Percentiles rank a stretch among this genome's conserved stretches.
Conservation (phyloP, 2,888 invertebrate genomes). For the Rhagophthalmus giganteus region DNA sequence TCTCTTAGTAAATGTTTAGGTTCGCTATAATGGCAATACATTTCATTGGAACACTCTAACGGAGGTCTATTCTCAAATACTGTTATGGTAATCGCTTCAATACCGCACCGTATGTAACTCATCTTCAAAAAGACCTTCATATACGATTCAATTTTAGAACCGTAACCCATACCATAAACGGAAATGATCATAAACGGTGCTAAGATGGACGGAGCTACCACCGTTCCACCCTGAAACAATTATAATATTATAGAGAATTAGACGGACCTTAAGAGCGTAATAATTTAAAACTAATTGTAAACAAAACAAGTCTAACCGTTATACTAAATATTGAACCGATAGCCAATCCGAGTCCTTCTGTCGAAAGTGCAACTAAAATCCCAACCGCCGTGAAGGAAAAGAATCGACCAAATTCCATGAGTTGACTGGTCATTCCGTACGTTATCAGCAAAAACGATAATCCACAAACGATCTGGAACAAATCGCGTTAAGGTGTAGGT, state of each 20-base stretch:
- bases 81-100: not conserved
- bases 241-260: too few relatives aligned
- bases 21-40: conserved; percentile 30
- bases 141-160: conserved; percentile 57
- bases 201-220: conserved; percentile 61
- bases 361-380: conserved; percentile 65
- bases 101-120: conserved; percentile 67
- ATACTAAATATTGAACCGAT: conserved; percentile 66
- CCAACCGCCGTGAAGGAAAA: conserved; percentile 62
- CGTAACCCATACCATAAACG: conserved; percentile 68
- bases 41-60: conserved; percentile 8
- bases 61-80: conserved; percentile 4
- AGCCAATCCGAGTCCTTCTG: conserved; percentile 73
- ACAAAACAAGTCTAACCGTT: too few relatives aligned
- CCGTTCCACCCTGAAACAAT: conserved; percentile 66
- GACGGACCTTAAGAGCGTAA: too few relatives aligned
- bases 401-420: conserved; percentile 66
- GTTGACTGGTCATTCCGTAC: conserved; percentile 67
- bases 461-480: conserved; percentile 57
- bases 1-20: conserved; percentile 23
- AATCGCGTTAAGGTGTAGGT: too few relatives aligned
- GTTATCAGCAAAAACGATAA: conserved; percentile 58
- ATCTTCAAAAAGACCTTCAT: conserved; percentile 62
- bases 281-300: too few relatives aligned
- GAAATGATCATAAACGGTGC: conserved; percentile 62